A percentile compares a stretch with the other conserved stretches of the same genome.
phyloP scores from a whole-genome alignment of 2,113 vertebrate genomes.

The Anser brachyrhynchus region DNA sequence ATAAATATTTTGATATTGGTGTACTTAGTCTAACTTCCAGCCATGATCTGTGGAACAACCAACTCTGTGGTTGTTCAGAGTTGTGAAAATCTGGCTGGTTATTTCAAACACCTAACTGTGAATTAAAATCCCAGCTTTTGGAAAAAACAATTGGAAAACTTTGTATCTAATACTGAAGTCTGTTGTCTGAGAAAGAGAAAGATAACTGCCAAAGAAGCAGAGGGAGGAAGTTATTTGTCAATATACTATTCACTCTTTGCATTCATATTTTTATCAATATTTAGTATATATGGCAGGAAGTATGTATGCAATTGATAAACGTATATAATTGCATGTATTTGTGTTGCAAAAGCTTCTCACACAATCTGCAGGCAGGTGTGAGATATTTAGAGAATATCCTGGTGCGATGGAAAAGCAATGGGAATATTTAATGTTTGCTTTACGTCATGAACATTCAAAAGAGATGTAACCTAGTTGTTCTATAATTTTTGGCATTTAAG shows the following conservation, averaged over 20 bases:
- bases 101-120: neutral
- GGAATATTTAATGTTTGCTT: slow-evolving; percentile 1
- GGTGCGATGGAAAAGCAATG: neutral
- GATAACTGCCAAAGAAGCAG: neutral
- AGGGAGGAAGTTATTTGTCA: neutral
- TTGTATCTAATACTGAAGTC: neutral
- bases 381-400: neutral
- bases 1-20: neutral
- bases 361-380: neutral
- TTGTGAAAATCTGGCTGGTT: neutral
- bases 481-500: neutral
- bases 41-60: rapidly evolving
- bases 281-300: neutral
- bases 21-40: neutral
- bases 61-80: too few species aligned
- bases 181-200: neutral
- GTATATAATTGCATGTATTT: neutral
- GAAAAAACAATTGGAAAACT: neutral
- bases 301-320: neutral
- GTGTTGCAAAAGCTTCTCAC: neutral
- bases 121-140: neutral
- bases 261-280: neutral
- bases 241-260: neutral
- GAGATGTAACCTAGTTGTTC: neutral
- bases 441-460: neutral